Conservation (phyloP, 2,113 vertebrate genomes). For the Campylomormyrus tamandua region DNA sequence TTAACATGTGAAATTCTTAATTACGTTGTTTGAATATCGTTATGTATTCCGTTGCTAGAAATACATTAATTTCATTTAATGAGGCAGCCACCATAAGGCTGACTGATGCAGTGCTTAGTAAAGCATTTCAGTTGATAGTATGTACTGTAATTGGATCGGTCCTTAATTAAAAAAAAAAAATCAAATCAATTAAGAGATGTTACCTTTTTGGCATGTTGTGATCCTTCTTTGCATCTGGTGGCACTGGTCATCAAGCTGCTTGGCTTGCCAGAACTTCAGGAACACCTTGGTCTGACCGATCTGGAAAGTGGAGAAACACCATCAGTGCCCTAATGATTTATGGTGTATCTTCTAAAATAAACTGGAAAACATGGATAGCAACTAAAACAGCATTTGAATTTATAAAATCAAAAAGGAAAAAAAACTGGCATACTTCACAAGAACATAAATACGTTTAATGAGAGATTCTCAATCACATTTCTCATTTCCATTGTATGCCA, state of each 20-base stretch:
- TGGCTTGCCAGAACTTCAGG: conserved; percentile 84
- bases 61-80: not conserved
- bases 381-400: not conserved
- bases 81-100: not conserved
- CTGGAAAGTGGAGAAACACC: conserved; percentile 42
- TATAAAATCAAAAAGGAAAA: not conserved
- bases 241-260: conserved; percentile 82
- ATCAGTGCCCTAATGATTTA: not conserved
- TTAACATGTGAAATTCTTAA: not conserved
- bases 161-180: not conserved
- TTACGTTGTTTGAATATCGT: not conserved
- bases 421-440: not conserved
- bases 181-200: conserved; percentile 13
- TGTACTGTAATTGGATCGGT: not conserved
- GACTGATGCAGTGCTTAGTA: not conserved
- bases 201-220: conserved; percentile 92
- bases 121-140: not conserved
- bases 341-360: not conserved
- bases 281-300: conserved; percentile 83
- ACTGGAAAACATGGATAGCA: not conserved
- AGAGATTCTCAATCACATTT: not conserved
- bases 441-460: not conserved
- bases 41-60: not conserved
- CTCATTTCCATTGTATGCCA: not conserved
- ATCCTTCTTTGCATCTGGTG: conserved; percentile 81